Conservation (phyloP, 2,797 vertebrate genomes). For the Australoheros facetus region DNA sequence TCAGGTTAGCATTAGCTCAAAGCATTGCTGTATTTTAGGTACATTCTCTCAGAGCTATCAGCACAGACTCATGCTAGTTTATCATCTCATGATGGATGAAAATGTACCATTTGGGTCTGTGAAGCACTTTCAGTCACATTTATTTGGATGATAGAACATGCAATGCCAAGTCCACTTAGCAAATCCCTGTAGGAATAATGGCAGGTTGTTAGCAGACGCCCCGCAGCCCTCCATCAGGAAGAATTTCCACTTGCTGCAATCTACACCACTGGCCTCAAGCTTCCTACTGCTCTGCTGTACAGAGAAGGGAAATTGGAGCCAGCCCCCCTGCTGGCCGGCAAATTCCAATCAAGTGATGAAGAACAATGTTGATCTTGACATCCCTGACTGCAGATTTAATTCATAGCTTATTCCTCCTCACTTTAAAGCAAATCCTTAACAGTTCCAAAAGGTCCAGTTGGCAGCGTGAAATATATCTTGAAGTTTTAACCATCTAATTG, state of each 20-base stretch:
- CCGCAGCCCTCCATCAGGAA: conserved; percentile 14
- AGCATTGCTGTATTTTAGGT: background rate
- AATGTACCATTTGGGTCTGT: background rate
- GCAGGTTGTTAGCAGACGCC: conserved; percentile 17
- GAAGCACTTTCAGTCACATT: background rate
- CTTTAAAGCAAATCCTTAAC: background rate
- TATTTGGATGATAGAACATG: background rate
- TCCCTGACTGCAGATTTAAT: background rate
- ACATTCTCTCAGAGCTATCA: background rate
- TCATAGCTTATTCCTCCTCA: background rate
- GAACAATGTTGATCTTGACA: background rate
- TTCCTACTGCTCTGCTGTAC: background rate
- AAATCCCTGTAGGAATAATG: conserved; percentile 21
- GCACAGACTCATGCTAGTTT: background rate
- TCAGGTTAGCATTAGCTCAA: background rate
- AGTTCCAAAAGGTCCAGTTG: background rate
- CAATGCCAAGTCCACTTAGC: conserved; percentile 10
- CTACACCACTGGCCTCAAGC: background rate
- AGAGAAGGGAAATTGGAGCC: background rate
- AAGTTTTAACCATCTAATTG: background rate
- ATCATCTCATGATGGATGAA: background rate
- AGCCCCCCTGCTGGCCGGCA: background rate
- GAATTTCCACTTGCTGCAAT: conserved; percentile 6
- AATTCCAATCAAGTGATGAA: background rate
- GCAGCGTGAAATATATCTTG: background rate